Evolutionary conservation across 1,140 invertebrate genomes (phyloP).

Genomic region (Pteromalus puparum): DNA sequence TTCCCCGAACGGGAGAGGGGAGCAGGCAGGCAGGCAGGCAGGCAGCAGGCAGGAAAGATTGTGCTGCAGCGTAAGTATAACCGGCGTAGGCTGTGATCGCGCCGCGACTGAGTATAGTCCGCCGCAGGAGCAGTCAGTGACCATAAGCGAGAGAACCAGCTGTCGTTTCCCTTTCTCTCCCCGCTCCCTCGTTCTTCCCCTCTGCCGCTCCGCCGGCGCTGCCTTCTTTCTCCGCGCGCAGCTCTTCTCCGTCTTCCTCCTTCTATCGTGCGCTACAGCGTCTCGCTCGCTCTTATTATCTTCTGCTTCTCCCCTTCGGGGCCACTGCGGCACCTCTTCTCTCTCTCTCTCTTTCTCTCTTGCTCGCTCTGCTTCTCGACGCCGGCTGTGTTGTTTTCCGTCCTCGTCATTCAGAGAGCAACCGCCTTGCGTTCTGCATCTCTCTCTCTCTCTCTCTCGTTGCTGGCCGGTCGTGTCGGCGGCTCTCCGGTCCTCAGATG

Average conservation of each 20-base stretch:
- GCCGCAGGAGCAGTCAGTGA: constrained; percentile 46
- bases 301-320: constrained; percentile 47
- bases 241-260: neutral
- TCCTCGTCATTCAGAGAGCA: constrained; percentile 45
- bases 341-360: constrained; percentile 52
- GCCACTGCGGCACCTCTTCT: constrained; percentile 31
- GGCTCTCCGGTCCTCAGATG: constrained; percentile 21
- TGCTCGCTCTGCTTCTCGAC: constrained; percentile 22
- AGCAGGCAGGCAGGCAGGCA: neutral
- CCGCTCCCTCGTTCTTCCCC: constrained; percentile 41
- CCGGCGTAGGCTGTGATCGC: constrained; percentile 38
- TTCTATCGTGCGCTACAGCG: neutral
- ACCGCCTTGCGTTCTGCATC: constrained; percentile 16
- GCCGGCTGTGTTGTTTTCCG: constrained; percentile 43
- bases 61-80: neutral
- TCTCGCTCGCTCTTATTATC: constrained; percentile 50
- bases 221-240: neutral
- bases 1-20: constrained; percentile 43
- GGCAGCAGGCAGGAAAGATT: no score
- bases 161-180: constrained; percentile 55
- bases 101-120: constrained; percentile 35
- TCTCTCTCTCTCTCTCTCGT: neutral
- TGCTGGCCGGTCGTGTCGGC: constrained; percentile 36
- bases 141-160: constrained; percentile 55
- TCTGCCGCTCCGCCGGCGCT: constrained; percentile 15